Conservation (phyloP, 2,888 invertebrate genomes). For the Pollenia griseotomentosa region DNA sequence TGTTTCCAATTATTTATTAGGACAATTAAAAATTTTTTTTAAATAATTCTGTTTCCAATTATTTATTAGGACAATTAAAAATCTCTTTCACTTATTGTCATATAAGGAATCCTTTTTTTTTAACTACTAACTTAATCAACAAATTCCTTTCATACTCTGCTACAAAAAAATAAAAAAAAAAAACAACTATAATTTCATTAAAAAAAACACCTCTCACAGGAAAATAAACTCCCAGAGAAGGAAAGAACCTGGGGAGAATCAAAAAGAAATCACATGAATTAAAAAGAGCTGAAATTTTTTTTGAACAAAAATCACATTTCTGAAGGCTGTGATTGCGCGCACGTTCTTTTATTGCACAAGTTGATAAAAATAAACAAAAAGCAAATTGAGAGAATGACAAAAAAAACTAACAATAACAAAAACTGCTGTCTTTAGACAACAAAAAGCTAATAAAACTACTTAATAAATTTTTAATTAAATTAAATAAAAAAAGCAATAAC, state of each 20-base stretch:
- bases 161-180: background rate
- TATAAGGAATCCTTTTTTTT: conserved; percentile 1
- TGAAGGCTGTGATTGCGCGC: conserved; percentile 68
- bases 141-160: conserved; percentile 30
- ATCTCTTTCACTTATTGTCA: background rate
- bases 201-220: background rate
- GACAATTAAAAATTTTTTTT: too few species aligned
- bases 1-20: background rate
- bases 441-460: conserved; percentile 9
- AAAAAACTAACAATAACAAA: conserved; percentile 10
- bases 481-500: conserved; percentile 10
- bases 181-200: background rate
- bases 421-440: background rate
- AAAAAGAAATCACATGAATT: background rate
- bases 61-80: background rate
- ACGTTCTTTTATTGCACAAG: conserved; percentile 50
- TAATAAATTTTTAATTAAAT: conserved; percentile 2
- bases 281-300: background rate
- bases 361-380: conserved; percentile 29
- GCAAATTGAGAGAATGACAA: conserved; percentile 11
- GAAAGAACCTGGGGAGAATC: conserved; percentile 20
- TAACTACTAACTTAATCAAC: background rate
- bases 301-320: conserved; percentile 24
- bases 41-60: background rate
- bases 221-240: conserved; percentile 1